Evolutionary conservation across 2,113 vertebrate genomes (phyloP), one percentile per base, ranked within the genome.

Genomic region (Aegithalos caudatus): DNA sequence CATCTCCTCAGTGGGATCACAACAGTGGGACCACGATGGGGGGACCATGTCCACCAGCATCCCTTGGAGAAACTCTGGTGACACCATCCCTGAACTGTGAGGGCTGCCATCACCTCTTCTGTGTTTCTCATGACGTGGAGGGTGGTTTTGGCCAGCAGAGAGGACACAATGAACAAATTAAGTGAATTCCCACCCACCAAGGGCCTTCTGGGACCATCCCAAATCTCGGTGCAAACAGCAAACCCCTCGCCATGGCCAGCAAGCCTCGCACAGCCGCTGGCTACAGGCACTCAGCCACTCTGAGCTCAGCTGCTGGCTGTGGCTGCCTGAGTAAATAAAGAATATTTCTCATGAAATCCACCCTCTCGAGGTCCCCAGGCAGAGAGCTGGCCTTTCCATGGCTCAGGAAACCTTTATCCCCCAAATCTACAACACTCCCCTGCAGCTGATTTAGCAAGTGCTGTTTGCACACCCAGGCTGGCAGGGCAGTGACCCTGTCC

Each of bases 251-350:
- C 0, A 1, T 7, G n/a, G 93, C 92, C 96, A 94, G 74, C 74
- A 83, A 17, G 19, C 33, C 79, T 89, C 2, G 1, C 1, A 2
- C 86, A 92, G 76, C 69, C 28, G 0, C 72, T 88, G 7, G 23
- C 80, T 56, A 10, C 61, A 71, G 90, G n/a, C 90, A 7, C 81
- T 80, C 45, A 12, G 79, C 85, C 3, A 1, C 84, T 25, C 79
- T 95, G 90, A 95, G 82, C 94, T 96, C 91, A 96, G 89, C 60
- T n/a, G 67, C 91, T 94, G 95, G 61, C 94, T 88, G 53, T 0
- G 10, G 44, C 80, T 61, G 51, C 7, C 33, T 77, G 78, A 86
- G 92, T 88, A 66, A 97, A 91, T 86, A 90, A n/a, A 79, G 83
- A 61, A 29, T 12, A 33, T 92, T 95, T 86, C 93, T 92, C 96